Evolutionary conservation across 2,797 vertebrate genomes (phyloP).

Genomic region (Eleutherodactylus coqui): DNA sequence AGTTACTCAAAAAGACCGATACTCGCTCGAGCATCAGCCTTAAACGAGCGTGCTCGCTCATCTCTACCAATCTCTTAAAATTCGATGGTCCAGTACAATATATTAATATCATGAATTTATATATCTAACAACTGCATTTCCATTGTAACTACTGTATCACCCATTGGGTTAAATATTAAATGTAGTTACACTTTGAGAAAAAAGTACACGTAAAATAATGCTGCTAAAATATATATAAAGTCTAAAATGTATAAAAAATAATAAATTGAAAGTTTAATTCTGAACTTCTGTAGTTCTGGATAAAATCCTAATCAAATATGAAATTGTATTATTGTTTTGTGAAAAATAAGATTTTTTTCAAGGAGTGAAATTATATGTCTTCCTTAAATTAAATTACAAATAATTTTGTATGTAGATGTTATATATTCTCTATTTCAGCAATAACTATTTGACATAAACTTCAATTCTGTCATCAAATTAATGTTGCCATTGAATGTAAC

Average conservation of each 20-base stretch:
- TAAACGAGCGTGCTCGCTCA: no score
- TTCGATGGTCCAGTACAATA: not conserved
- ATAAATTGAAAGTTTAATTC: not conserved
- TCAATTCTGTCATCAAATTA: constrained; percentile 8
- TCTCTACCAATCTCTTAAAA: no score
- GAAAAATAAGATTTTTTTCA: not conserved
- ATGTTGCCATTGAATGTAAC: constrained; percentile 46
- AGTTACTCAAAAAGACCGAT: no score
- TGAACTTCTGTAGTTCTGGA: not conserved
- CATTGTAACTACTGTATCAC: constrained; percentile 2
- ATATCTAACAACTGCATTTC: not conserved
- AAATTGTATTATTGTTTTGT: not conserved
- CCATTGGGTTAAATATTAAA: not conserved
- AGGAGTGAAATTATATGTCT: constrained; percentile 19
- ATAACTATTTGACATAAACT: constrained; percentile 46
- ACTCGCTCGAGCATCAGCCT: no score
- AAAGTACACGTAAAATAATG: not conserved
- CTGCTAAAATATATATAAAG: constrained; percentile 1
- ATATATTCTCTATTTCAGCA: constrained; percentile 38
- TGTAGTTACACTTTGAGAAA: not conserved
- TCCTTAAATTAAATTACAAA: constrained; percentile 20
- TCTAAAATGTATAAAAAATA: not conserved
- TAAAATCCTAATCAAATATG: not conserved
- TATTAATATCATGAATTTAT: not conserved
- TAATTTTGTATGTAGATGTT: constrained; percentile 18